Base-by-base conservation (phyloP, 2,797 vertebrate species). In the Botia almorhae region DNA sequence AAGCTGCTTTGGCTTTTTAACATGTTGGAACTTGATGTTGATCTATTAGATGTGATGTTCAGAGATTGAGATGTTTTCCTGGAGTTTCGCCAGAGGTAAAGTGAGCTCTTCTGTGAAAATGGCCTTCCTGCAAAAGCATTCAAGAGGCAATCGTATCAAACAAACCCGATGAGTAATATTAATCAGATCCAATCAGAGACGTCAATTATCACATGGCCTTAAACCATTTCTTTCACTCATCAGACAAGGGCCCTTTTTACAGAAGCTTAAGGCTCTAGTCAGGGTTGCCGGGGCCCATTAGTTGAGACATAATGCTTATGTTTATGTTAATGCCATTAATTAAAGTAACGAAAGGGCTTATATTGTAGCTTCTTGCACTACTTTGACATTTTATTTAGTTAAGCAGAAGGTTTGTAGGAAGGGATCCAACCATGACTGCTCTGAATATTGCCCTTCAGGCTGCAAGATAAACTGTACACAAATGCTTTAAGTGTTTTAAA, bases 151-250 rank as follows among this genome's bases (percentile, higher is more conserved):
- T 43, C 21, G 29, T 51, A 80, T 80, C 78, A 83, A 67, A 77
- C 68, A 55, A 61, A 46, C n/a, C 21, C 65, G 63, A 39, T 75
- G 46, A 76, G 53, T 76, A 83, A 43, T 63, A 76, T 80, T 81
- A 85, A 85, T 85, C 72, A 75, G 69, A 50, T 56, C 33, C 64
- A 70, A 76, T 83, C 79, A 73, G 72, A 81, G 64, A 76, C 43
- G 48, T 50, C 65, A 85, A 82, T 85, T 85, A 85, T 77, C 69
- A 67, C 68, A 36, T 71, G 63, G 67, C 72, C 55, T 81, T 78
- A 79, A 84, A 81, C 76, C 55, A 80, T 84, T 86, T 82, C 17
- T 33, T 80, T 53, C 58, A 63, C 70, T 80, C 46, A 53, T 33
- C n/a, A 65, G 43, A 29, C 56, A 77, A 74, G 63, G 19, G 65